Percentiles rank a stretch among this genome's conserved stretches.
phyloP scores from a whole-genome alignment of 2,113 vertebrate genomes.

The Corydoras maculifer region DNA sequence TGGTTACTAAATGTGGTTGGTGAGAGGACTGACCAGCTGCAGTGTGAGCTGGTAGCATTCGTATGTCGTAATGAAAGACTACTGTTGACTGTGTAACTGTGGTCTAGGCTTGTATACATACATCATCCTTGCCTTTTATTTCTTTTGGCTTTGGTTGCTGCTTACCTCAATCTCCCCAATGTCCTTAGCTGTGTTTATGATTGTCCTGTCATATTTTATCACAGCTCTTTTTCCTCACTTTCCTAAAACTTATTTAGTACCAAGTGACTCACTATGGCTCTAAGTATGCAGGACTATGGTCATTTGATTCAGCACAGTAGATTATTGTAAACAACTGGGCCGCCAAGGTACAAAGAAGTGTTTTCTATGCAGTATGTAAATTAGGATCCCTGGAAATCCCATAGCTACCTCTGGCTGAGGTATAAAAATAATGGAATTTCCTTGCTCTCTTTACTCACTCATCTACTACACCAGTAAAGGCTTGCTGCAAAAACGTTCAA shows the following conservation, averaged over 20 bases:
- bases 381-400: no score
- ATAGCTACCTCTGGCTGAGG: no score
- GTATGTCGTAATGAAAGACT: slow-evolving; percentile 27
- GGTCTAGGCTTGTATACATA: slow-evolving; percentile 1
- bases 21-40: slow-evolving; percentile 9
- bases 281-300: not conserved
- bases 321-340: not conserved
- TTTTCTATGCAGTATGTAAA: no score
- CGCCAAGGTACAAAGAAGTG: no score
- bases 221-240: not conserved
- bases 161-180: not conserved
- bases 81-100: slow-evolving; percentile 23
- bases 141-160: no score
- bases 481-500: no score
- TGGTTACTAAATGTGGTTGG: slow-evolving; percentile 33
- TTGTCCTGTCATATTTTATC: not conserved
- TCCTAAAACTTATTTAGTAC: not conserved
- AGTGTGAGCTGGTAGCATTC: slow-evolving; percentile 8
- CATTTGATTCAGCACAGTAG: not conserved
- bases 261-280: not conserved
- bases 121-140: no score
- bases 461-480: no score
- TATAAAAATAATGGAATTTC: no score
- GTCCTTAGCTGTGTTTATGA: not conserved
- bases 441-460: no score